phyloP scores from a whole-genome alignment of 2,113 vertebrate genomes.

The Rattus norvegicus region DNA sequence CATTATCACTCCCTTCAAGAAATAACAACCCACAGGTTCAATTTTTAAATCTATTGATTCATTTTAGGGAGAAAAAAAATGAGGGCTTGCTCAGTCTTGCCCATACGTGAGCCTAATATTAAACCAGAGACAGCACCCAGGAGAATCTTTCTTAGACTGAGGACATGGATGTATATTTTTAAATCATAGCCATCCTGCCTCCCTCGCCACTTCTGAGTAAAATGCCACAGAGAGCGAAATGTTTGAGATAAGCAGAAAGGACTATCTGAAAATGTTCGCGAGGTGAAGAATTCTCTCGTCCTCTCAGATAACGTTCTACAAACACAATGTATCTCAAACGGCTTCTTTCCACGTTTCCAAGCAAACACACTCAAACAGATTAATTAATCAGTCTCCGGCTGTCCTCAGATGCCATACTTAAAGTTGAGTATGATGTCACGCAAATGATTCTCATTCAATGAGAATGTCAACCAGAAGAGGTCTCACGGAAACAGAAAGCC shows the following conservation, averaged over 20 bases:
- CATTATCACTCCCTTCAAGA: neutral
- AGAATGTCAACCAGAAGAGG: slow-evolving; percentile 81
- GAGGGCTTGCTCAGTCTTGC: slow-evolving; percentile 48
- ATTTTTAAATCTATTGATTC: slow-evolving; percentile 22
- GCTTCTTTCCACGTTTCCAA: slow-evolving; percentile 60
- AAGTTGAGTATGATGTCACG: slow-evolving; percentile 63
- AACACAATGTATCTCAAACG: slow-evolving; percentile 53
- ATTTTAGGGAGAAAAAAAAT: slow-evolving; percentile 11
- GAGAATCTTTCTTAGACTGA: slow-evolving; percentile 41
- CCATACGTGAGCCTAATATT: slow-evolving; percentile 14
- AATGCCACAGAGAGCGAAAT: neutral
- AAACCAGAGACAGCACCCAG: slow-evolving; percentile 24
- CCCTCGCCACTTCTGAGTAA: neutral
- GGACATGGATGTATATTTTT: neutral
- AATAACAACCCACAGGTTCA: neutral
- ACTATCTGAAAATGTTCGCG: slow-evolving; percentile 8
- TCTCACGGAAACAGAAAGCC: slow-evolving; percentile 76
- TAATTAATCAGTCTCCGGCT: slow-evolving; percentile 49
- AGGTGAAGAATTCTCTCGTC: neutral
- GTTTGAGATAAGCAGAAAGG: slow-evolving; percentile 15
- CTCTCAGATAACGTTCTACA: slow-evolving; percentile 53
- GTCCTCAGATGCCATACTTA: slow-evolving; percentile 62
- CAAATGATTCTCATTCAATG: slow-evolving; percentile 75
- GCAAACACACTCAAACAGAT: slow-evolving; percentile 65
- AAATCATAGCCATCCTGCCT: neutral